Evolutionary conservation across 2,797 vertebrate genomes (phyloP).

Genomic region (Hipposideros larvatus): DNA sequence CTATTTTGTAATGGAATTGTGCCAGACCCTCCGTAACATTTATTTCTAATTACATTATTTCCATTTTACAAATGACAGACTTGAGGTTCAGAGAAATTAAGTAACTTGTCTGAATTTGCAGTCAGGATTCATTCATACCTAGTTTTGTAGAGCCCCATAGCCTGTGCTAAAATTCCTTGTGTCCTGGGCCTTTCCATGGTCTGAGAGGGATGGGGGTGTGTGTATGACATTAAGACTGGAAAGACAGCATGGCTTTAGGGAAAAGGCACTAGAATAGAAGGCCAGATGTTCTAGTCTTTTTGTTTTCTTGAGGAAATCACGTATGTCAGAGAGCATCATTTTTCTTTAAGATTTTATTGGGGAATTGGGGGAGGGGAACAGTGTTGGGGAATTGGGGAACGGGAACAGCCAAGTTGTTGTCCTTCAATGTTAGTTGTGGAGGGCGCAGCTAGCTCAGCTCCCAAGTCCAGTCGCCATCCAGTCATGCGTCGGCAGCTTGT

Average conservation of each 20-base stretch:
- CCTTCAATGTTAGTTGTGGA: too few species aligned
- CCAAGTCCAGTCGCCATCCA: too few species aligned
- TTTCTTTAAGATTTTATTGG: too few species aligned
- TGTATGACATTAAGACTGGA: neutral
- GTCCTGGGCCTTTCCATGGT: neutral
- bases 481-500: too few species aligned
- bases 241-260: neutral
- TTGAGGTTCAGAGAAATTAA: neutral
- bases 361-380: too few species aligned
- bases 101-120: neutral
- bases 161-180: neutral
- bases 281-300: neutral
- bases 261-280: neutral
- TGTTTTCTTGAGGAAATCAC: neutral
- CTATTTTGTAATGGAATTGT: neutral
- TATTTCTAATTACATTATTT: neutral
- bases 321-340: neutral
- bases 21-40: neutral
- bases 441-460: too few species aligned
- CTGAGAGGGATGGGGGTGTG: neutral
- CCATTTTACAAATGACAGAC: neutral
- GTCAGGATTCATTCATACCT: neutral
- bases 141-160: neutral
- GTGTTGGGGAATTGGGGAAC: too few species aligned
- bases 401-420: too few species aligned